phyloP scores from a whole-genome alignment of 1,140 invertebrate species.

The Mizuhopecten yessoensis region DNA sequence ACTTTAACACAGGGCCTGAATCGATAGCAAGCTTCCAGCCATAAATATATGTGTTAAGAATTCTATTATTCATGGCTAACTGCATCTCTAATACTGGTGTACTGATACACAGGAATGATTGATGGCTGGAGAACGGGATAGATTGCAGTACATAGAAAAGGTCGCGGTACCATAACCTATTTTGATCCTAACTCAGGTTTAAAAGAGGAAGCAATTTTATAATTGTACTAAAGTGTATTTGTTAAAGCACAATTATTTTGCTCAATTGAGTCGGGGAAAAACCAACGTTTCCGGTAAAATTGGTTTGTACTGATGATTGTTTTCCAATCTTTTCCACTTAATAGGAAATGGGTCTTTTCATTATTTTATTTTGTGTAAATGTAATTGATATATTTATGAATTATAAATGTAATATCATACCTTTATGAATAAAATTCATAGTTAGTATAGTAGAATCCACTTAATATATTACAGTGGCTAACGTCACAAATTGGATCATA shows the following conservation, averaged over 20 bases:
- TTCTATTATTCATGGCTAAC: conserved; percentile 7
- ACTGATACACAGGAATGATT: not conserved
- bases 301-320: not conserved
- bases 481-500: too few relatives aligned
- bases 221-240: not conserved
- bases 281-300: not conserved
- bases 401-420: too few relatives aligned
- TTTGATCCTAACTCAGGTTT: not conserved
- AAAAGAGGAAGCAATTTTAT: conserved; percentile 26
- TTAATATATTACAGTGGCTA: too few relatives aligned
- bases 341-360: not conserved
- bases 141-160: not conserved
- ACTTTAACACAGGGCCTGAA: not conserved
- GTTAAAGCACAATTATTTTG: not conserved
- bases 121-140: not conserved
- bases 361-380: too few relatives aligned
- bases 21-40: not conserved
- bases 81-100: conserved; percentile 8
- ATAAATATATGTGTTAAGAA: conserved; percentile 20
- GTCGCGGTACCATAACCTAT: not conserved
- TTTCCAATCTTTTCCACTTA: not conserved
- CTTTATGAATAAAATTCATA: too few relatives aligned
- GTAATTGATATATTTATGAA: too few relatives aligned
- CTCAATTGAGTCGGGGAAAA: not conserved
- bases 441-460: too few relatives aligned